These are phyloP conservation scores for Altica lythri DNA, from an alignment of 2,888 invertebrate genomes.

Conservation along the genomic window DNA sequence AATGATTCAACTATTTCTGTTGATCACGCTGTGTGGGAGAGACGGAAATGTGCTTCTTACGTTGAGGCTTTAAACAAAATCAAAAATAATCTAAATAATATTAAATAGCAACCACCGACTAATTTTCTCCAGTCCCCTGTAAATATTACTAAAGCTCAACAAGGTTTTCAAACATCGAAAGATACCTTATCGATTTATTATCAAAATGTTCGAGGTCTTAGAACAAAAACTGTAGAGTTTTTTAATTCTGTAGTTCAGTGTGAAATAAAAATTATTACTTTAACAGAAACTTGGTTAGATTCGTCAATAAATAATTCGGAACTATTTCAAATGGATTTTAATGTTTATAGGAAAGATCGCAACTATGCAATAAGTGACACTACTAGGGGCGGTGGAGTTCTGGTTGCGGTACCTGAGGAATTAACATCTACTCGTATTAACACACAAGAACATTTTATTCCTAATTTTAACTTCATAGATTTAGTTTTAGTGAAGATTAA, in stretches of 20 bases:
- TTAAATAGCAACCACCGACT: neutral
- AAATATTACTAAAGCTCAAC: neutral
- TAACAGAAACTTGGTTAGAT: constrained; percentile 15
- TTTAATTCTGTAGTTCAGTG: constrained; percentile 5
- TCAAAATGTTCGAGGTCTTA: neutral
- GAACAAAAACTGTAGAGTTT: neutral
- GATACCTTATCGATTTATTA: neutral
- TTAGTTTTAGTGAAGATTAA: constrained; percentile 1
- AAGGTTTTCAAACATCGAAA: neutral
- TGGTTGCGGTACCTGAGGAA: constrained; percentile 7
- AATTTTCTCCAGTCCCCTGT: neutral
- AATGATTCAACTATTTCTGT: neutral
- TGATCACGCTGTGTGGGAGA: neutral
- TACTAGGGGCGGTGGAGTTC: constrained; percentile 3
- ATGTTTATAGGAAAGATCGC: neutral
- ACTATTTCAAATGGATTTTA: neutral
- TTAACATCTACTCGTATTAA: constrained; percentile 1
- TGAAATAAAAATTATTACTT: neutral
- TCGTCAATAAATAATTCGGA: constrained; percentile 2
- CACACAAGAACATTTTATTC: neutral
- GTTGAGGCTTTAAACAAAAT: neutral
- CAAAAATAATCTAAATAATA: neutral
- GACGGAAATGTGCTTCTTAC: neutral
- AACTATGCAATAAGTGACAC: neutral
- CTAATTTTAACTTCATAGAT: constrained; percentile 1